Evolutionary conservation across 1,140 invertebrate species (phyloP), one percentile per base, ranked within the genome.

Genomic region (Lycorma delicatula): DNA sequence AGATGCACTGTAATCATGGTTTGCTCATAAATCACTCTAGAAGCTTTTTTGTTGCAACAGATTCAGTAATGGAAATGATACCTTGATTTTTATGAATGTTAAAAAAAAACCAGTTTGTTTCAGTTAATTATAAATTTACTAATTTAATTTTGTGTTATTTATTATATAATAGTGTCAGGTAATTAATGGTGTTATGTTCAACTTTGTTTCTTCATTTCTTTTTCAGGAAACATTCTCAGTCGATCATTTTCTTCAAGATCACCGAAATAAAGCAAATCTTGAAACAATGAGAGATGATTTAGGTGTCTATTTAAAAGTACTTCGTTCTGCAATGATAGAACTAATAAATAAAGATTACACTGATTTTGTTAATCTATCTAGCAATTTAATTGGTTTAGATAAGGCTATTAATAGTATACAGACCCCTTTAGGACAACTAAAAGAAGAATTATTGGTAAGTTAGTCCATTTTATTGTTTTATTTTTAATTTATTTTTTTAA

Each of bases 261-360:
- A 93, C 66, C 79, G 88, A 56, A 85, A 87, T 73, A 79, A 82
- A 51, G 83, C 83, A 0, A 86, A 85, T 16, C 72, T 97, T 62
- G 92, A 97, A 71, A 85, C 81, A 41, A 81, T 98, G 71, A 80
- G 92, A 49, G 90, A 94, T 75, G 93, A 97, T 73, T 75, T 98
- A 29, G 87, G 87, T 12, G 74, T 91, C 23, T 97, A 96, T 70
- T 72, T 97, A 27, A 96, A 95, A 75, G 82, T 91, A 12, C 73
- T 98, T 4, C 77, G 92, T 63, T 85, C 89, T 61, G 88, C 93
- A 1, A 93, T 97, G 88, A 92, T 97, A 60, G 93, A 97, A 73
- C 77, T 98, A 0, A 97, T 98, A 56, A 97, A 98, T 72, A 89
- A 93, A 71, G 94, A 98, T 70, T 98, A 97, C 75, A 89, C 89